Percentiles rank a stretch among this genome's conserved stretches.
Evolutionary conservation across 1,140 invertebrate genomes (phyloP).

Genomic region (Eumaeus atala): DNA sequence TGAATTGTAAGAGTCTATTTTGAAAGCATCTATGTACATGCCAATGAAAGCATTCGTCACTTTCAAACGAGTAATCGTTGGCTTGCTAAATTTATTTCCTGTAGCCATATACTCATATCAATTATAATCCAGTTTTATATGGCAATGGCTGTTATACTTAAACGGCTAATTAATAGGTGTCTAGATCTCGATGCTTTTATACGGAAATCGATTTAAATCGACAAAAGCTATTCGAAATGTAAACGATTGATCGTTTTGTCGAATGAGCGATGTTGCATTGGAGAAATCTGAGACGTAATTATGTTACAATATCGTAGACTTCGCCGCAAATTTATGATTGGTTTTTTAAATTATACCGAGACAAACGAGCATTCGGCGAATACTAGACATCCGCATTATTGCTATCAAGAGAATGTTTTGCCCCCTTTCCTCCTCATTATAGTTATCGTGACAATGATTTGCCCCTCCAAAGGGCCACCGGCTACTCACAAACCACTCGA

Average conservation of each 20-base stretch:
- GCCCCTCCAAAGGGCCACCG: too few species aligned
- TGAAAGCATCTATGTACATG: background rate
- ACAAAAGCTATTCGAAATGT: background rate
- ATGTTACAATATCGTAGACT: too few species aligned
- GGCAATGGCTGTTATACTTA: too few species aligned
- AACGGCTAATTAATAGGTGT: conserved; percentile 3
- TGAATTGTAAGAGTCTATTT: too few species aligned
- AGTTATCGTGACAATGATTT: too few species aligned
- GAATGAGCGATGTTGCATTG: too few species aligned
- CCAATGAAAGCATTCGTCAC: conserved; percentile 8
- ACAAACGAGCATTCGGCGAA: too few species aligned
- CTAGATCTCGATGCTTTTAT: background rate
- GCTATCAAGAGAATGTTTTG: too few species aligned
- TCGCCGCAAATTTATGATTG: background rate
- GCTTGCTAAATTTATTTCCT: background rate
- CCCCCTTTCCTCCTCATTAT: too few species aligned
- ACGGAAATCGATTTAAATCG: background rate
- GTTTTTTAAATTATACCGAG: conserved; percentile 18
- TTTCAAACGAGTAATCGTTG: conserved; percentile 6
- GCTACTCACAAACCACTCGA: too few species aligned
- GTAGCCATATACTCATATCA: background rate
- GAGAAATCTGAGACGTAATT: too few species aligned
- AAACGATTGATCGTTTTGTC: background rate
- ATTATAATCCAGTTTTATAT: conserved; percentile 7
- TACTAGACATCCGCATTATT: too few species aligned